Evolutionary conservation across 2,113 vertebrate species (phyloP).

Genomic region (Dinomys branickii): DNA sequence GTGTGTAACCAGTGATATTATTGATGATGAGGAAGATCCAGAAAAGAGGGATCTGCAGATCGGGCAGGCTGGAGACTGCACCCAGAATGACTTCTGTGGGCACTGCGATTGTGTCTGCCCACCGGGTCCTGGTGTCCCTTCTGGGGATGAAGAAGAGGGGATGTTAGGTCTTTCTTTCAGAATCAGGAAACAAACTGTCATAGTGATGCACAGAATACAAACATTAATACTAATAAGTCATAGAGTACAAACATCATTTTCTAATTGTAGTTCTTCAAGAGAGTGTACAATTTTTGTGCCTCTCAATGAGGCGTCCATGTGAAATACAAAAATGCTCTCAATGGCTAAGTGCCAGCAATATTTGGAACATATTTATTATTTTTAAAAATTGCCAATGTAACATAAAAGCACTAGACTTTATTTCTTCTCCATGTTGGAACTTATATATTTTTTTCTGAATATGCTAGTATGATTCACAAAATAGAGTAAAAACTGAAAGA

Average conservation of each 20-base stretch:
- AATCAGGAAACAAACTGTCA: background rate
- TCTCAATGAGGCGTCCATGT: no score
- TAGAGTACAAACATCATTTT: background rate
- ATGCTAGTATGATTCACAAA: background rate
- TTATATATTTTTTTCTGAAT: background rate
- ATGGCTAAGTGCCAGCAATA: background rate
- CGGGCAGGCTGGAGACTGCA: conserved; percentile 58
- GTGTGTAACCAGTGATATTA: no score
- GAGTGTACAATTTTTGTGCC: background rate
- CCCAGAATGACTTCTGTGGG: conserved; percentile 66
- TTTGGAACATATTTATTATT: background rate
- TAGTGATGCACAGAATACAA: background rate
- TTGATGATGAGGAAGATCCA: conserved; percentile 59
- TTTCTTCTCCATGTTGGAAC: background rate
- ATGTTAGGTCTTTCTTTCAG: fast-evolving
- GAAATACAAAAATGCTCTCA: background rate
- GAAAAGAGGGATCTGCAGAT: conserved; percentile 64
- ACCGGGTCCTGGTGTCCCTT: background rate
- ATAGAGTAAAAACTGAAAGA: background rate
- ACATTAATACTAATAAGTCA: background rate
- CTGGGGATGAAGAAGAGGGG: background rate
- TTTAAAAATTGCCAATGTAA: background rate
- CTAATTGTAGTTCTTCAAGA: background rate
- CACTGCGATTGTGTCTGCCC: conserved; percentile 42
- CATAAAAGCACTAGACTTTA: background rate